phyloP scores from a whole-genome alignment of 2,113 vertebrate genomes.

The Arizona elegans region DNA sequence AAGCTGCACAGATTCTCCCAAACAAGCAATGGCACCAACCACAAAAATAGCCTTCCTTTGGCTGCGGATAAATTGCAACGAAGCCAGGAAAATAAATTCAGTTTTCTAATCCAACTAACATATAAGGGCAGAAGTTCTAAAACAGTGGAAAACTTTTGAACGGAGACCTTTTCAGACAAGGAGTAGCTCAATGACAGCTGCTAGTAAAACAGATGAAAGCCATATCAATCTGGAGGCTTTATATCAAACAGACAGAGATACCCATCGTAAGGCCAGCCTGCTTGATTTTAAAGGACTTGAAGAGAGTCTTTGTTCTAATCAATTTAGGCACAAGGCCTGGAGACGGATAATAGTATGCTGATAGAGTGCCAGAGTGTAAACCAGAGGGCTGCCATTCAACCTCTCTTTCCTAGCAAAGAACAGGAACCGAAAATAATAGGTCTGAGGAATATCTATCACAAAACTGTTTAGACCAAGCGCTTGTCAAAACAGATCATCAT shows the following conservation, averaged over 20 bases:
- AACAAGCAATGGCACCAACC: neutral
- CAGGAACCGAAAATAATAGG: neutral
- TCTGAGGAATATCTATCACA: neutral
- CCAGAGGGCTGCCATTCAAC: neutral
- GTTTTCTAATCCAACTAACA: neutral
- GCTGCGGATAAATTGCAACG: neutral
- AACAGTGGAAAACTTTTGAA: neutral
- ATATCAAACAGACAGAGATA: neutral
- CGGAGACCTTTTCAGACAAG: neutral
- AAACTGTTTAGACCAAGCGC: neutral
- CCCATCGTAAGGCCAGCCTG: neutral
- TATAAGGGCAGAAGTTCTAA: neutral
- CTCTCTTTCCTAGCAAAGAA: neutral
- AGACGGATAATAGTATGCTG: neutral
- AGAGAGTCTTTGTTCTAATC: neutral
- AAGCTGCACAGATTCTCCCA: neutral
- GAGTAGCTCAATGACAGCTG: neutral
- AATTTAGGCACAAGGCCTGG: neutral
- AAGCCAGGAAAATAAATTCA: neutral
- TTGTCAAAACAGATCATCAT: neutral
- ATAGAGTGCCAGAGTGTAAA: neutral
- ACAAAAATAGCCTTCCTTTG: neutral
- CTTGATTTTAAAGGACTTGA: neutral
- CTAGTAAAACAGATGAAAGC: neutral
- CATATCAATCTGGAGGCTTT: neutral